A percentile compares a stretch with the other conserved stretches of the same genome.
phyloP scores from a whole-genome alignment of 2,113 vertebrate species.

The Picathartes gymnocephalus region DNA sequence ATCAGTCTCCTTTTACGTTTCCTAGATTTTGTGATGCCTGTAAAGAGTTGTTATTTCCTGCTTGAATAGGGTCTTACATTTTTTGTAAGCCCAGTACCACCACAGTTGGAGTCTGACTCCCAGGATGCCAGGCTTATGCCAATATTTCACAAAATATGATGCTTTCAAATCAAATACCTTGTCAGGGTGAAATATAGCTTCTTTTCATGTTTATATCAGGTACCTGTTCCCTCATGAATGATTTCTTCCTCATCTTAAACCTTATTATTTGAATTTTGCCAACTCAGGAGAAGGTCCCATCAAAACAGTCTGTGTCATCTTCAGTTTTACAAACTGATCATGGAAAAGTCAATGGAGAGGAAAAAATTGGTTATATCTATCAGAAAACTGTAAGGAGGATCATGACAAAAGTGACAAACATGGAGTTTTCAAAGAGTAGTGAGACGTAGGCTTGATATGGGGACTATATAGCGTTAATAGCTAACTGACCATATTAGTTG shows the following conservation, averaged over 20 bases:
- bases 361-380: not conserved
- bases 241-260: not conserved
- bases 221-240: not conserved
- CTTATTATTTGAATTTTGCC: not conserved
- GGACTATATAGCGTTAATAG: no score
- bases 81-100: fast-evolving
- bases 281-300: not conserved
- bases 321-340: not conserved
- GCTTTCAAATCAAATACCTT: not conserved
- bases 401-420: not conserved
- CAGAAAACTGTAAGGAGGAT: not conserved
- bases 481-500: no score
- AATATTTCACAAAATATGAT: not conserved
- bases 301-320: not conserved
- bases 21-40: not conserved
- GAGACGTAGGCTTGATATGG: not conserved
- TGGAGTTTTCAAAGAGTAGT: not conserved
- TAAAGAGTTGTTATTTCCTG: not conserved
- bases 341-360: not conserved
- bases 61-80: not conserved
- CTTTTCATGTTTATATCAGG: not conserved
- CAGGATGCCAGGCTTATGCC: not conserved
- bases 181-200: not conserved
- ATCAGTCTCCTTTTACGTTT: not conserved
- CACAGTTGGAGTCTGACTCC: not conserved